Conservation (phyloP, 2,888 invertebrate species). For the Papilio demoleus region DNA sequence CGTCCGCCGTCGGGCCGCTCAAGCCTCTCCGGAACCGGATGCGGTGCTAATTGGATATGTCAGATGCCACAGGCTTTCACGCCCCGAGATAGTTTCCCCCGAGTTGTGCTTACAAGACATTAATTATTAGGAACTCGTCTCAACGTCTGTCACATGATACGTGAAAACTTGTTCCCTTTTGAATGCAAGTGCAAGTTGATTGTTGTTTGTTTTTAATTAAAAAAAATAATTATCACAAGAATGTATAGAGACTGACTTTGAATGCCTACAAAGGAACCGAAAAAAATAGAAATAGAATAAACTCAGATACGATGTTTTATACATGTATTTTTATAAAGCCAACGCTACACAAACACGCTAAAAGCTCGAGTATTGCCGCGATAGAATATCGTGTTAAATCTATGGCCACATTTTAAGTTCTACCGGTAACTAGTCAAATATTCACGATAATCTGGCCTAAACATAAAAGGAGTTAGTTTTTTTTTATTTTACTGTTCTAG, state of each 20-base stretch:
- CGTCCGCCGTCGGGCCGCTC: constrained; percentile 49
- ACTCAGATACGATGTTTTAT: too few species aligned
- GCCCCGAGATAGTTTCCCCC: constrained; percentile 72
- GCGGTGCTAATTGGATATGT: constrained; percentile 81
- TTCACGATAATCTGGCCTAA: too few species aligned
- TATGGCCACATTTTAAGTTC: too few species aligned
- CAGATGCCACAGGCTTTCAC: constrained; percentile 79
- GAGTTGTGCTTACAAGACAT: constrained; percentile 72
- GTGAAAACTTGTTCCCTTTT: constrained; percentile 22
- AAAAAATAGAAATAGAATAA: not conserved
- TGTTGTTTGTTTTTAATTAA: constrained; percentile 2
- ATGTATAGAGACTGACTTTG: not conserved
- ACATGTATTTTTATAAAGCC: too few species aligned
- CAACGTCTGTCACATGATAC: constrained; percentile 47
- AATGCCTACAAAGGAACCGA: not conserved
- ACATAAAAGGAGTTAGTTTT: too few species aligned
- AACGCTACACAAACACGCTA: too few species aligned
- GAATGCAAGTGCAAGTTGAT: constrained; percentile 5
- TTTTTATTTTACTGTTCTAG: too few species aligned
- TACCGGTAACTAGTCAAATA: too few species aligned
- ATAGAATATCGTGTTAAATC: too few species aligned
- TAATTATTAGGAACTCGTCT: constrained; percentile 73
- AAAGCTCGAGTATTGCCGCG: too few species aligned
- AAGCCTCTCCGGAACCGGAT: constrained; percentile 67
- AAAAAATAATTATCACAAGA: not conserved